phyloP scores from a whole-genome alignment of 2,888 invertebrate genomes.

The Rhyacophila evoluta region DNA sequence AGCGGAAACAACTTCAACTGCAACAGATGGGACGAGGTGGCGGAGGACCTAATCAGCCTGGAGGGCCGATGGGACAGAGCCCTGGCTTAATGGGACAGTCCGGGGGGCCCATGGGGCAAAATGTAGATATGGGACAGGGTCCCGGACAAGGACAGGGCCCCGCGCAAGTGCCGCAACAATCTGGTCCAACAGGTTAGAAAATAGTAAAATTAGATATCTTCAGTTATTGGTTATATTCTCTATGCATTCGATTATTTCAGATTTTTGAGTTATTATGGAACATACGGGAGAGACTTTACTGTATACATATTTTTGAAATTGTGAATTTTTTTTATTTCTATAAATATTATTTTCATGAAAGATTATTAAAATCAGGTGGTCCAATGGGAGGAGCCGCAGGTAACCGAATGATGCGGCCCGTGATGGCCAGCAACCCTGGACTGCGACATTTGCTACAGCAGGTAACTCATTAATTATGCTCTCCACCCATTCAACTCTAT shows the following conservation, averaged over 20 bases:
- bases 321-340: no score
- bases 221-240: no score
- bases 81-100: conserved; percentile 40
- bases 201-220: no score
- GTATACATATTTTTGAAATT: no score
- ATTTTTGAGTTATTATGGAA: no score
- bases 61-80: conserved; percentile 38
- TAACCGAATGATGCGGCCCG: conserved; percentile 81
- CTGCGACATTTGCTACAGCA: conserved; percentile 84
- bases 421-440: conserved; percentile 82
- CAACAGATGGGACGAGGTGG: conserved; percentile 63
- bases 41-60: conserved; percentile 46
- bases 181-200: conserved; percentile 57
- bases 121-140: conserved; percentile 41
- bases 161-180: conserved; percentile 59
- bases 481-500: not conserved
- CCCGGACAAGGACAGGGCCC: conserved; percentile 43
- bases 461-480: conserved; percentile 62
- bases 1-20: conserved; percentile 62
- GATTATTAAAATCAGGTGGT: conserved; percentile 37
- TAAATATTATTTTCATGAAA: no score
- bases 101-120: conserved; percentile 37
- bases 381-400: conserved; percentile 60
- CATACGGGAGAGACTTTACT: no score
- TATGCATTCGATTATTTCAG: no score